Evolutionary conservation across 30 jellyfish, hydroid and myxozoan genomes (phyloP).

Genomic region (Rhopilema esculentum): DNA sequence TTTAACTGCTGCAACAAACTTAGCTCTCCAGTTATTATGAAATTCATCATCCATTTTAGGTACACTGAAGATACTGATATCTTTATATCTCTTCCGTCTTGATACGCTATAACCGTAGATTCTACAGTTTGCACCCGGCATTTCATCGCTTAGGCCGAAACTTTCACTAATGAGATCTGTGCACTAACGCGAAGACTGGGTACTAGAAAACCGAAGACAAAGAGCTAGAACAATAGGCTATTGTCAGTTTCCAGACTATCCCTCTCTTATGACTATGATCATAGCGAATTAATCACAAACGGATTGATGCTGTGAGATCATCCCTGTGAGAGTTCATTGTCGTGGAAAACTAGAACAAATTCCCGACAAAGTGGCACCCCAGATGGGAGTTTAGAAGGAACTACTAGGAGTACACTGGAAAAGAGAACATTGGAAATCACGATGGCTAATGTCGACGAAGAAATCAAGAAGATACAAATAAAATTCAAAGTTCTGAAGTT

Average conservation of each 20-base stretch:
- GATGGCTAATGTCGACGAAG: conserved; percentile 4
- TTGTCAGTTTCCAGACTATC: conserved; percentile 51
- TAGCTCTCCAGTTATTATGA: conserved; percentile 51
- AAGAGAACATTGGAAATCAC: neutral
- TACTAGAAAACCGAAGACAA: conserved; percentile 13
- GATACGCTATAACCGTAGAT: conserved; percentile 67
- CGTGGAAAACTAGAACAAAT: neutral
- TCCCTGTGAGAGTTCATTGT: conserved; percentile 3
- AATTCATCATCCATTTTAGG: conserved; percentile 42
- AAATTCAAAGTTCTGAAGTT: conserved; percentile 1
- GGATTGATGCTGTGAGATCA: neutral
- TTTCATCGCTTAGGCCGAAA: neutral
- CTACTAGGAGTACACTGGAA: neutral
- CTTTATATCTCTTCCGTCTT: conserved; percentile 31
- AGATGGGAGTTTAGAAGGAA: conserved; percentile 26
- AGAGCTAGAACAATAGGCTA: conserved; percentile 30
- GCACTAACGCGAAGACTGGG: conserved; percentile 68
- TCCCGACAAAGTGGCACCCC: conserved; percentile 53
- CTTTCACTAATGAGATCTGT: conserved; percentile 7
- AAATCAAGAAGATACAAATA: neutral
- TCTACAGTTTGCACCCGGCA: conserved; percentile 60
- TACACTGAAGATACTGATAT: conserved; percentile 45
- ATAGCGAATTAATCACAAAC: neutral
- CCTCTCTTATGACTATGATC: conserved; percentile 49
- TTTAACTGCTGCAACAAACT: conserved; percentile 56